Percentiles rank a stretch among this genome's conserved stretches.
Conservation (phyloP, 1,140 invertebrate species). For the Hesperophylax magnus region DNA sequence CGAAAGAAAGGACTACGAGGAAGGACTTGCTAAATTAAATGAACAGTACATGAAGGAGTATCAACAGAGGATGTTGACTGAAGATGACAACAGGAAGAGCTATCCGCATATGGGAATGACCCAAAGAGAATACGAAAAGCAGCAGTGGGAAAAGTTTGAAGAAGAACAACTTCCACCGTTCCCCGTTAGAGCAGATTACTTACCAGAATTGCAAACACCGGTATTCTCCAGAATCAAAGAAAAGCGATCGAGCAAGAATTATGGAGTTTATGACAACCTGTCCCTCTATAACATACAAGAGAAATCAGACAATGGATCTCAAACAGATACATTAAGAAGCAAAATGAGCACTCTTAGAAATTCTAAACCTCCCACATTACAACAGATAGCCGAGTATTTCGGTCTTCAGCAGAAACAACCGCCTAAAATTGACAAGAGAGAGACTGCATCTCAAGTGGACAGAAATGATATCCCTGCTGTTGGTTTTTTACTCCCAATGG, state of each 20-base stretch:
- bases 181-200: conserved; percentile 64
- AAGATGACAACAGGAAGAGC: conserved; percentile 33
- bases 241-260: conserved; percentile 43
- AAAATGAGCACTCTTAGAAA: conserved; percentile 51
- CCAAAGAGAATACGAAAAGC: conserved; percentile 42
- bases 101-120: conserved; percentile 47
- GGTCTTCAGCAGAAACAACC: conserved; percentile 53
- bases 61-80: conserved; percentile 28
- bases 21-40: conserved; percentile 39
- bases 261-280: conserved; percentile 53
- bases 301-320: conserved; percentile 45
- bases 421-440: conserved; percentile 57
- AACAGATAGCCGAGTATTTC: conserved; percentile 68
- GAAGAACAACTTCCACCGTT: conserved; percentile 53
- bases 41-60: conserved; percentile 50
- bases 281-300: conserved; percentile 43
- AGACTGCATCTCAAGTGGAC: conserved; percentile 51
- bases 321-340: conserved; percentile 48
- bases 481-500: conserved; percentile 52
- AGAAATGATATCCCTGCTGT: conserved; percentile 49
- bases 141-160: conserved; percentile 55
- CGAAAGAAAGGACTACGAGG: conserved; percentile 46
- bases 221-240: conserved; percentile 67
- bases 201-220: conserved; percentile 67
- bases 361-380: conserved; percentile 62